phyloP scores from a whole-genome alignment of 2,113 vertebrate genomes.

The Tetrao urogallus region DNA sequence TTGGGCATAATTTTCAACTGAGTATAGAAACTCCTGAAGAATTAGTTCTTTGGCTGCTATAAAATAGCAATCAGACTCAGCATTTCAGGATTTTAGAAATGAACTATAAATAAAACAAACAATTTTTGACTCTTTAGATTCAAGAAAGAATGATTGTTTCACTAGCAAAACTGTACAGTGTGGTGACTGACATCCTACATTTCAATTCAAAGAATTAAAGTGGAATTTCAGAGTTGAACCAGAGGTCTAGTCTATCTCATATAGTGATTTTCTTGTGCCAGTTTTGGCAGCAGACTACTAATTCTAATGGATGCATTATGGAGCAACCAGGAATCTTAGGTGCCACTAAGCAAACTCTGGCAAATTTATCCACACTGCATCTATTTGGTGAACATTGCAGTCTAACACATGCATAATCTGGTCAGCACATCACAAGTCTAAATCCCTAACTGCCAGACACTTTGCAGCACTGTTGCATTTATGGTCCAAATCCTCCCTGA shows the following conservation, averaged over 20 bases:
- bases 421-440: neutral
- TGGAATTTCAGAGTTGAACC: neutral
- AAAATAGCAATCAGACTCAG: neutral
- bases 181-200: neutral
- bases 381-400: neutral
- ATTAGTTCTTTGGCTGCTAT: neutral
- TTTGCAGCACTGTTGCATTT: neutral
- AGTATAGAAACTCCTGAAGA: neutral
- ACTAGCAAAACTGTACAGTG: neutral
- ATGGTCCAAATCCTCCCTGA: neutral
- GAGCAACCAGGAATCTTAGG: neutral
- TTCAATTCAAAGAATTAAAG: neutral
- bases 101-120: neutral
- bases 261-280: neutral
- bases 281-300: neutral
- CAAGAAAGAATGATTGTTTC: neutral
- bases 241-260: fast-evolving
- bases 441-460: neutral
- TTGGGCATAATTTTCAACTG: neutral
- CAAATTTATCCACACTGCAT: neutral
- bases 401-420: neutral
- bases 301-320: neutral
- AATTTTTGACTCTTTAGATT: neutral
- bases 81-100: neutral
- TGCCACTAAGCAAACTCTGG: neutral